Evolutionary conservation across 1,140 invertebrate species (phyloP).

Genomic region (Ips typographus): DNA sequence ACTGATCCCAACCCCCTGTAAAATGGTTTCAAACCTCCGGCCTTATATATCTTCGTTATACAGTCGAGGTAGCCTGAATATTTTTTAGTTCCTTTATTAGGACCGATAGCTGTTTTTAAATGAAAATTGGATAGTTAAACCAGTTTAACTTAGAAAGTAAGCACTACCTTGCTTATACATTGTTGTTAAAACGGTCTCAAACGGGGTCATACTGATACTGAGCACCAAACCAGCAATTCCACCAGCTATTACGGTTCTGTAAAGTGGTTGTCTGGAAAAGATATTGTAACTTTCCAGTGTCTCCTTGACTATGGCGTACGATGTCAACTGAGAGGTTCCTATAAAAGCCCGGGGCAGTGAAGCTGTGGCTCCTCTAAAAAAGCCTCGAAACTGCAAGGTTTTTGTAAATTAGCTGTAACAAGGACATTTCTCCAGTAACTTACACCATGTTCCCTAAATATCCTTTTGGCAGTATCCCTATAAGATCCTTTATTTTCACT

Average conservation of each 20-base stretch:
- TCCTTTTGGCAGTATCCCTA: conserved; percentile 21
- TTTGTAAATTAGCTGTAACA: too few relatives aligned
- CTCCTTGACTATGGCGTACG: conserved; percentile 71
- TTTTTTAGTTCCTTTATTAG: conserved; percentile 50
- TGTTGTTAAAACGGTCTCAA: conserved; percentile 86
- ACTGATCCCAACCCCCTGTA: conserved; percentile 87
- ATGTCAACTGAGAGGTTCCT: conserved; percentile 81
- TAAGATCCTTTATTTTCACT: conserved; percentile 13
- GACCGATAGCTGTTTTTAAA: conserved; percentile 53
- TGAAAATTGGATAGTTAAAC: too few relatives aligned
- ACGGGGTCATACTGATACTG: conserved; percentile 81
- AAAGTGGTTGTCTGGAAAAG: conserved; percentile 60
- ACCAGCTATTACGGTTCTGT: conserved; percentile 73
- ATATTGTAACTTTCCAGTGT: conserved; percentile 60
- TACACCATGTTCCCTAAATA: conserved; percentile 33
- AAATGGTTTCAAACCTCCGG: conserved; percentile 76
- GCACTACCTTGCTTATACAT: conserved; percentile 85
- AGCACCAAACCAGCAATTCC: conserved; percentile 79
- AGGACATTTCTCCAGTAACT: background rate
- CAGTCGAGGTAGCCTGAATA: conserved; percentile 80
- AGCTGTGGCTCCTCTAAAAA: conserved; percentile 78
- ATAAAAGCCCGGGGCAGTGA: conserved; percentile 77
- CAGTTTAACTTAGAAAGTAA: background rate
- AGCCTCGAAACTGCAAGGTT: conserved; percentile 54
- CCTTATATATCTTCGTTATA: conserved; percentile 70